Base-by-base conservation (phyloP, 2,113 vertebrate genomes). In the Ondatra zibethicus region DNA sequence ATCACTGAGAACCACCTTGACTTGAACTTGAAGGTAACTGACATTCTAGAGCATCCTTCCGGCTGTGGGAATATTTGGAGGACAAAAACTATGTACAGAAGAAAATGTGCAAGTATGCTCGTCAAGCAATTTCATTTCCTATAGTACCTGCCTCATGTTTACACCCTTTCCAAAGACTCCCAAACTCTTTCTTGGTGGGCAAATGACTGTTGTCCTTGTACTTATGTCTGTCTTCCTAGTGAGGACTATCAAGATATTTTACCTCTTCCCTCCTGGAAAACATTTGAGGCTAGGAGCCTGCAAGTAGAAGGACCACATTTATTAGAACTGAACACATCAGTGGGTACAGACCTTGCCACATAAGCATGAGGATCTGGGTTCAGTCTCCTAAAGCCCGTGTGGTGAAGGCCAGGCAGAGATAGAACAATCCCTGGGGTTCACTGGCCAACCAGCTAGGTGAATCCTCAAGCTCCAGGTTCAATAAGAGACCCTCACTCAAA, bases 21-120 rank as follows among this genome's bases (percentile, higher is more conserved):
- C 93, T 97, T 98, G 96, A 96, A 98, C 94, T 98, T 98, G 94
- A 98, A 98, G 98, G 98, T 98, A 98, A 98, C 96, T 68, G 2
- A 90, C 36, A 0, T 77, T 72, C 19, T 58, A 47, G 50, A 65
- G 58, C 61, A 13, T 31, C 92, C 61, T 13, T 4, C 33, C n/a
- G 14, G 17, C 42, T 45, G n/a, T 5, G 42, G n/a, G 50, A 90
- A 11, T 42, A 61, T 72, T 73, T 10, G 1, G 45, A 66, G 31
- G 85, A 31, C 3, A 63, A 33, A 73, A 55, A 31, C 5, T 39
- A 61, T 5, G 0, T 87, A 14, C 47, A 82, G 75, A 68, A 72
- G 72, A 21, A 96, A 93, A 58, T 50, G 63, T 1, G 9, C 7
- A 33, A 33, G n/a, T 8, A 1, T 23, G 27, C 4, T 50, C 29